Base-by-base conservation (phyloP, 2,888 invertebrate genomes). In the Cephus sareptanus region DNA sequence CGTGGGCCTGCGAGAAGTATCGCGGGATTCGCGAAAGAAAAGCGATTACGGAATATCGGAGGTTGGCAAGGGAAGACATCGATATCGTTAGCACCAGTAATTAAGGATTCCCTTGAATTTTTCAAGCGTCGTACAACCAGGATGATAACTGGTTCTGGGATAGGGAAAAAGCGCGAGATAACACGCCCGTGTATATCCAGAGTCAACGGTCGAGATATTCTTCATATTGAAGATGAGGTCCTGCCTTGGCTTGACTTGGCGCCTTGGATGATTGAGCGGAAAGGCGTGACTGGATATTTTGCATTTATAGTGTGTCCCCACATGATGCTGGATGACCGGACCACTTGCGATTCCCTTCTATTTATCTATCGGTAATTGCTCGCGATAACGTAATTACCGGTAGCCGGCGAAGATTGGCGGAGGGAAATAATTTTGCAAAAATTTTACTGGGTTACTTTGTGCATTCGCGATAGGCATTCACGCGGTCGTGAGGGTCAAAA, bases 341-440 rank as follows among this genome's bases (percentile, higher is more conserved):
- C 71, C 13, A 33, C 71, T n/a, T 15, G 40, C 15, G 6, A 11
- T 11, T 31, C 71, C 6, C n/a, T 4, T 33, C 15, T 71, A 71
- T 71, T 71, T 71, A 71, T 71, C 33, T 71, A 71, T 33, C 13
- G 71, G 33, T 71, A 71, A 71, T 71, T 71, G 33, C 71, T 69
- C 77, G 74, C 77, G 79, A 77, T 74, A 74, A 69, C 76, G 73
- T 75, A 79, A 82, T 81, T 82, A 80, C 79, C 75, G 30, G 40
- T 40, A 40, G 40, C 11, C 15, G n/a, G 70, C 4, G 31, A 15
- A 11, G 9, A 34, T 34, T 77, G 75, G 35, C 70, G 76, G 75
- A 79, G 79, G 77, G 69, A 68, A 77, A 76, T 79, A 76, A 81
- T 81, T 83, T 82, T 37, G 79, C 77, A 79, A 79, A 1, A 34